Conservation (phyloP, 2,888 invertebrate species). For the Heliconius sara region DNA sequence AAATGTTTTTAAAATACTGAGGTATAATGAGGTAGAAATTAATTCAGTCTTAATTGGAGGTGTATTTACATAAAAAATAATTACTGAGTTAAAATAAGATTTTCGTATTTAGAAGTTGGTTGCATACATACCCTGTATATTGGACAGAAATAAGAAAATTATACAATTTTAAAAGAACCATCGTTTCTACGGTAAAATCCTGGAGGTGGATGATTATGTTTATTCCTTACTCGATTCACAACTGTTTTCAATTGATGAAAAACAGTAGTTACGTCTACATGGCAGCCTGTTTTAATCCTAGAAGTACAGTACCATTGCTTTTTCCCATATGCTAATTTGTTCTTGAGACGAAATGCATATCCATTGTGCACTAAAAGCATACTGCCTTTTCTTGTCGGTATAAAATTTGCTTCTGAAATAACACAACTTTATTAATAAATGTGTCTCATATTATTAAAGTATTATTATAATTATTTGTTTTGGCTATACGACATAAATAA, state of each 20-base stretch:
- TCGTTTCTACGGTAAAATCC: slow-evolving; percentile 71
- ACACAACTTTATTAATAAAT: slow-evolving; percentile 35
- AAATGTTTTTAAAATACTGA: slow-evolving; percentile 40
- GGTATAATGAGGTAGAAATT: slow-evolving; percentile 47
- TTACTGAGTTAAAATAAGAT: neutral
- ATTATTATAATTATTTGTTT: neutral
- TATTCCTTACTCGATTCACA: slow-evolving; percentile 68
- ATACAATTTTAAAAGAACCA: slow-evolving; percentile 75
- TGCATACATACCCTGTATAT: neutral
- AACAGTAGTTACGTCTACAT: slow-evolving; percentile 72
- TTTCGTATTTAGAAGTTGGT: neutral
- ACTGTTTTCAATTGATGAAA: slow-evolving; percentile 61
- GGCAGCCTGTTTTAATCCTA: slow-evolving; percentile 71
- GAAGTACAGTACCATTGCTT: slow-evolving; percentile 79
- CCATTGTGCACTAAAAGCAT: slow-evolving; percentile 71
- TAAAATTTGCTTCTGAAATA: slow-evolving; percentile 74
- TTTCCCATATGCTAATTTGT: slow-evolving; percentile 76
- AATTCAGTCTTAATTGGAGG: slow-evolving; percentile 44
- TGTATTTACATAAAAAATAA: neutral
- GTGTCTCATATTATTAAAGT: slow-evolving; percentile 4
- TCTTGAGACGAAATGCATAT: slow-evolving; percentile 74
- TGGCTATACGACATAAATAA: neutral
- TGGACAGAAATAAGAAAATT: slow-evolving; percentile 36
- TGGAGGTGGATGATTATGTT: slow-evolving; percentile 72
- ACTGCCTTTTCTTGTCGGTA: slow-evolving; percentile 75